Base-by-base conservation (phyloP, 2,113 vertebrate species). In the Benitochromis conjunctus region DNA sequence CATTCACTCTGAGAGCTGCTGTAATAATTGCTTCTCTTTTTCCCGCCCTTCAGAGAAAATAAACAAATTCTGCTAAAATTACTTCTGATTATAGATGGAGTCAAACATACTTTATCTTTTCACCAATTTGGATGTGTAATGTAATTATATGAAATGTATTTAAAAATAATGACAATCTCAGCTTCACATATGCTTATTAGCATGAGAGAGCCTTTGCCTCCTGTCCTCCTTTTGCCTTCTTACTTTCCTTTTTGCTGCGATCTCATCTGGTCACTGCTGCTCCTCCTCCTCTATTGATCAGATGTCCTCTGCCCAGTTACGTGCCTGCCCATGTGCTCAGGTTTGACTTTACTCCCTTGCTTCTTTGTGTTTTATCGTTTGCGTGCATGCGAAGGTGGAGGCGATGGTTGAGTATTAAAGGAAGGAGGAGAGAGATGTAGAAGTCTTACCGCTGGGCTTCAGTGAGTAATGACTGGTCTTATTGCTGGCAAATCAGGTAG, bases 401-500 rank as follows among this genome's bases (percentile, higher is more conserved):
- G 26, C 57, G 85, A 82, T 78, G 79, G 86, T 86, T 84, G 71
- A 71, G 54, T 78, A 77, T 60, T 21, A 62, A 62, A 48, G 19
- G 79, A 41, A 36, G 41, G 16, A 36, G 46, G 19, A 31, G 29
- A 26, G 64, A 71, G 69, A 41, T 79, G 86, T 26, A 16, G 54
- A 71, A 36, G 83, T 86, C 81, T 90, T 90, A 91, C 83, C 53
- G 13, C 86, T 84, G 89, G 82, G 91, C 84, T 88, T 91, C 58
- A 76, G 82, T 93, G 90, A 94, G 83, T 91, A 90, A 93, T 93
- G 90, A 79, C 85, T 82, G 83, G 76, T 85, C 90, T 91, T 89
- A 92, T 89, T 90, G 86, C 81, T 82, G 77, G 88, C 43, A 90
- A 91, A 87, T 92, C 92, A 88, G 81, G 77, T 55, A 74, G 80